Evolutionary conservation across 2,888 invertebrate species (phyloP).

Genomic region (Acanthosepion pharaonis): DNA sequence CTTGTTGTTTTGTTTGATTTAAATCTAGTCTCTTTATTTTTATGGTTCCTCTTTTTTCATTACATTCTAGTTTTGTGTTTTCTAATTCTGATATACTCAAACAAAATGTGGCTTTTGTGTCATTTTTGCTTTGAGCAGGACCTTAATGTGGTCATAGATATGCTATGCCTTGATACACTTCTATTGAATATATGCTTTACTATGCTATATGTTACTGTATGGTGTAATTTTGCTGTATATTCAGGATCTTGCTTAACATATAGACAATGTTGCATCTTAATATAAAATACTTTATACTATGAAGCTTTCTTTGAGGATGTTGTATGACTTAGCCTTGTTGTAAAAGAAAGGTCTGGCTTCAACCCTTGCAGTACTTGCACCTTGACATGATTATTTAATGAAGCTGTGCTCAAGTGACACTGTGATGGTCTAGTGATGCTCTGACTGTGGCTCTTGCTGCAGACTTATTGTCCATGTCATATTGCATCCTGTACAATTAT

Average conservation of each 20-base stretch:
- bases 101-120: conserved; percentile 33
- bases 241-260: neutral
- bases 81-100: conserved; percentile 33
- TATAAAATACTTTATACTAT: neutral
- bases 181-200: neutral
- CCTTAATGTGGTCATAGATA: conserved; percentile 1
- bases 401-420: neutral
- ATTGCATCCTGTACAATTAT: neutral
- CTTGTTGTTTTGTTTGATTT: neutral
- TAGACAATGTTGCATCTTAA: neutral
- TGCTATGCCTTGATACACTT: conserved; percentile 33
- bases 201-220: neutral
- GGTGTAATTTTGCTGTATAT: conserved; percentile 22
- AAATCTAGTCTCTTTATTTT: conserved; percentile 33
- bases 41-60: neutral
- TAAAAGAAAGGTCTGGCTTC: conserved; percentile 10
- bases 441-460: neutral
- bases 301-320: conserved; percentile 11
- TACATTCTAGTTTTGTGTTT: neutral
- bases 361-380: neutral
- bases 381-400: neutral
- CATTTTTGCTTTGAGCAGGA: conserved; percentile 33
- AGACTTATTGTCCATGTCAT: neutral
- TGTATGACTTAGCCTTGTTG: neutral
- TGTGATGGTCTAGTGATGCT: neutral